Evolutionary conservation across 1,140 invertebrate species (phyloP), one percentile per base, ranked within the genome.

Genomic region (Diabrotica undecimpunctata): DNA sequence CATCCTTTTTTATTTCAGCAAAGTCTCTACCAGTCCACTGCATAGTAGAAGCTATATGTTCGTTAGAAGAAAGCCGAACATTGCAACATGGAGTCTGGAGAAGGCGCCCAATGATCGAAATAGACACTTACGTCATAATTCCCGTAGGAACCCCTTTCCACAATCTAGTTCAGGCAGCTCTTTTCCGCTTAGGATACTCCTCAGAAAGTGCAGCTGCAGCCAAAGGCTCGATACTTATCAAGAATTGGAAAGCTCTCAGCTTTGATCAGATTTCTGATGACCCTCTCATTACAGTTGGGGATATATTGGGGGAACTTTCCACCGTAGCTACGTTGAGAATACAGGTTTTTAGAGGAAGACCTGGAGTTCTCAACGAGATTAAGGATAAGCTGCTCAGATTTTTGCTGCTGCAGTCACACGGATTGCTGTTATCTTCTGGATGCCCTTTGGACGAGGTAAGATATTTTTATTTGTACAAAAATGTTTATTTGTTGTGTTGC

Each of bases 11-110:
- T 76, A 64, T 85, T 84, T 36, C 83, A 95, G 93, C 88, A 56
- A 95, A 95, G 83, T 94, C 92, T 56, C 83, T 97, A 71, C 94
- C 94, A 62, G 90, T 97, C 11, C 94, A 96, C 78, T 97, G 94
- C 79, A 86, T 97, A 39, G 91, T 96, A 54, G 91, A 94, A 80
- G 87, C 88, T 5, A 87, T 93, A 63, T 85, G 87, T 63, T 87
- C 87, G 13, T 78, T 91, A 67, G 88, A 89, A 54, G 87, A 88
- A 69, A 83, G 80, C 6, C 80, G 81, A 62, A 72, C 78, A n/a
- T 58, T 76, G 7, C 75, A 79, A 67, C 80, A 62, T 77, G 81
- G 80, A 62, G 74, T 80, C 68, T 80, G 85, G 84, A 77, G 86
- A 80, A 82, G 88, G 39, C 81, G 87, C 38, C 85, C 89, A 3